phyloP scores from a whole-genome alignment of 2,113 vertebrate genomes.

The Heptranchias perlo region DNA sequence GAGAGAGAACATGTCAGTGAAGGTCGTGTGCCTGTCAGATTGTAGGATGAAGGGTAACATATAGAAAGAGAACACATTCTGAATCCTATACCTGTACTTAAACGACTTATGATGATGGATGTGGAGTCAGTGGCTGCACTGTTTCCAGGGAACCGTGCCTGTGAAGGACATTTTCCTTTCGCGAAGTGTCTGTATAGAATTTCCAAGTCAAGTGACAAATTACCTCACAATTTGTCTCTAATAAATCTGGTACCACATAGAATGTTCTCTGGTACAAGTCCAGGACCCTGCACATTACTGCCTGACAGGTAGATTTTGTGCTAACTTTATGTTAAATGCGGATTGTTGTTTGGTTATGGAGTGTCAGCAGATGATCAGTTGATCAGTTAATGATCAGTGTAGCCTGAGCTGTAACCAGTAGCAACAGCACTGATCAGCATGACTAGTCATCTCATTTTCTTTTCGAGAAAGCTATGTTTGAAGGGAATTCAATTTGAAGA shows the following conservation, averaged over 20 bases:
- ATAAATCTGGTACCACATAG: neutral
- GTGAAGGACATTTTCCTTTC: neutral
- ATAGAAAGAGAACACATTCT: neutral
- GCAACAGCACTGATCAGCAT: neutral
- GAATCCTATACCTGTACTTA: neutral
- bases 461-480: neutral
- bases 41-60: neutral
- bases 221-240: neutral
- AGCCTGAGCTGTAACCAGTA: neutral
- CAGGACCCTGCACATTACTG: neutral
- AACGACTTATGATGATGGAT: constrained; percentile 27
- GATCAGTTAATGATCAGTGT: neutral
- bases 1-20: constrained; percentile 8
- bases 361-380: neutral
- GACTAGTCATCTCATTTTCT: constrained; percentile 2
- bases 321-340: neutral
- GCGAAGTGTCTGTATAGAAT: neutral
- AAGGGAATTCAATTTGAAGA: neutral
- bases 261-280: neutral
- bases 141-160: neutral
- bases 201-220: constrained; percentile 7
- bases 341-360: neutral
- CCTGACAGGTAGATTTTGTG: neutral
- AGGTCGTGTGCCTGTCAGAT: neutral
- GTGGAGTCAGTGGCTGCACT: neutral